Evolutionary conservation across 92 coral and sea anemone species (phyloP), one percentile per base, ranked within the genome.

Genomic region (Epizoanthus rinbou): DNA sequence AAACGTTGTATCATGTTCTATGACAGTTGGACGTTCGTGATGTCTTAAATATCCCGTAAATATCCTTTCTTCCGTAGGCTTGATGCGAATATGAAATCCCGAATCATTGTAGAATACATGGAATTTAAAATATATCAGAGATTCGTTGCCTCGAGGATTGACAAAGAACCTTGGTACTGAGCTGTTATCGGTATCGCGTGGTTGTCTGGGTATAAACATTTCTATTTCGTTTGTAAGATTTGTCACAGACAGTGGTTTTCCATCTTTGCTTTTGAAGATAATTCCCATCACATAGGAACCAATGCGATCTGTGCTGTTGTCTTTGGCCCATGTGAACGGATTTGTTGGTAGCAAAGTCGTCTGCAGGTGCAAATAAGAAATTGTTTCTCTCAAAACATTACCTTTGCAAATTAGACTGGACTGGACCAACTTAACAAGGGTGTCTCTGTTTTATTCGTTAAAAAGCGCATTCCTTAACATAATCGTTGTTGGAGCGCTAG

Each of bases 151-250:
- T 21, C 66, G 50, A 37, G 69, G 63, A 15, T 85, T 88, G 8
- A 52, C 23, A 15, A 88, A 57, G 65, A 76, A 85, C 9, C 71
- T 74, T 5, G 69, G 54, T 14, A 76, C 87, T 14, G 81, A 76
- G 15, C 47, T 37, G 16, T 72, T 84, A 22, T 28, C 57, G 28
- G 31, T 52, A 14, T 70, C 18, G 5, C 88, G 85, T n/a, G 70
- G 57, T 9, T 66, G 52, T 66, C 88, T 57, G 37, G 91, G 91
- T 74, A 88, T 85, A 80, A 57, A 88, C 53, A 88, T 39, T 60
- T 84, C 82, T 18, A 88, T 84, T 13, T 58, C 80, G 11, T 52
- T 79, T 43, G 91, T 5, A 18, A 88, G 56, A 19, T 82, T 82
- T 18, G 65, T 25, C 3, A 88, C 84, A 75, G 23, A 14, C 67